These are phyloP conservation scores for Hesperophylax magnus DNA, from an alignment of 1,140 invertebrate genomes.

Conservation along the genomic window DNA sequence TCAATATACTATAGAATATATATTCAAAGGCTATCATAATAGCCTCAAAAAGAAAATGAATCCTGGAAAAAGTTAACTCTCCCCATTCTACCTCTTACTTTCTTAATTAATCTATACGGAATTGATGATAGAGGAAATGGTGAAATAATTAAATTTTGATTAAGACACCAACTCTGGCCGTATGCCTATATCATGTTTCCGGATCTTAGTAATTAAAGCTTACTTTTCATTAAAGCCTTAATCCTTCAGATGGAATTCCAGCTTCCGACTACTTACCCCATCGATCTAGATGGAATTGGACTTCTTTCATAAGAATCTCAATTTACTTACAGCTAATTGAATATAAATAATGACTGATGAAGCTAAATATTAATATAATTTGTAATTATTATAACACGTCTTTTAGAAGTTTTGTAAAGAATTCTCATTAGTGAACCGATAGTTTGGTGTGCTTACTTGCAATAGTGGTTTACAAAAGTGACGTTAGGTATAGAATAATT, in stretches of 20 bases:
- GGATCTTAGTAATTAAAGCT: slow-evolving; percentile 41
- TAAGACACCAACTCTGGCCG: slow-evolving; percentile 29
- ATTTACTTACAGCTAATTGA: no score
- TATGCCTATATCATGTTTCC: slow-evolving; percentile 15
- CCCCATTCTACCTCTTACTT: not conserved
- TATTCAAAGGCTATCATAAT: no score
- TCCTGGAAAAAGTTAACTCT: slow-evolving; percentile 6
- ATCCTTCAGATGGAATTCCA: slow-evolving; percentile 27
- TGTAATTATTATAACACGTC: no score
- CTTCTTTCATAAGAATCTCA: not conserved
- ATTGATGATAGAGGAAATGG: slow-evolving; percentile 41
- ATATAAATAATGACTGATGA: no score
- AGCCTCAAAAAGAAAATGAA: not conserved
- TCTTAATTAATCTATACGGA: slow-evolving; percentile 46
- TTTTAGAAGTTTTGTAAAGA: no score
- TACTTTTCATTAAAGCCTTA: slow-evolving; percentile 42
- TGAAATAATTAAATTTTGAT: slow-evolving; percentile 48
- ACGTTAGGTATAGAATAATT: no score
- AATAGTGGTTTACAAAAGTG: no score
- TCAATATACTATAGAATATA: no score
- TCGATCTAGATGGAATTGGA: slow-evolving; percentile 1
- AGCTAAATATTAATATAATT: no score
- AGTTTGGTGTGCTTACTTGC: no score
- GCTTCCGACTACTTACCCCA: slow-evolving; percentile 3
- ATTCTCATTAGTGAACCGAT: no score